Evolutionary conservation across 2,113 vertebrate genomes (phyloP).

Genomic region (Hiodon tergisus): DNA sequence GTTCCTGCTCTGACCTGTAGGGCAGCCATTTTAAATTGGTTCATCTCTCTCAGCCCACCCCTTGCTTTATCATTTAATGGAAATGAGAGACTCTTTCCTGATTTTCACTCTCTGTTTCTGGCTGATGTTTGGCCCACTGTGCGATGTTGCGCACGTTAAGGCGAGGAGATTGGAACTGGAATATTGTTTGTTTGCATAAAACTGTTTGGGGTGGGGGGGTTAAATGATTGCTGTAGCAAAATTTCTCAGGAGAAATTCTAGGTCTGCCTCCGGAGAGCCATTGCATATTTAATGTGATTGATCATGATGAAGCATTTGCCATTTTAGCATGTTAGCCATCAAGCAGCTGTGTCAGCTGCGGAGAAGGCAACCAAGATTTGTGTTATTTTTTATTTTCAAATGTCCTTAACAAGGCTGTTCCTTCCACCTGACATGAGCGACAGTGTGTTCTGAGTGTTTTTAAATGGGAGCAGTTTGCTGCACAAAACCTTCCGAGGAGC

Average conservation of each 20-base stretch:
- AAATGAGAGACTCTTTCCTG: slow-evolving; percentile 13
- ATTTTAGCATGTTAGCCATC: neutral
- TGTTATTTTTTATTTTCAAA: neutral
- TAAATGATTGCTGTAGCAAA: slow-evolving; percentile 5
- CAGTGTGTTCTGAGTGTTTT: neutral
- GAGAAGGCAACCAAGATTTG: neutral
- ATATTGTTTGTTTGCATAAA: slow-evolving; percentile 9
- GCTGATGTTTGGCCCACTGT: neutral
- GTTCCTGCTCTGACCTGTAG: neutral
- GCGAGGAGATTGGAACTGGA: slow-evolving; percentile 8
- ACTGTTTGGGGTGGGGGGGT: neutral
- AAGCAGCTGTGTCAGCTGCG: neutral
- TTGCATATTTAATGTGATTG: slow-evolving; percentile 15
- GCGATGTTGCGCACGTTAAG: neutral
- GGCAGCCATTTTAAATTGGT: slow-evolving; percentile 11
- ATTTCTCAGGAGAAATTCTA: slow-evolving; percentile 10
- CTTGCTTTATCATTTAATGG: slow-evolving; percentile 22
- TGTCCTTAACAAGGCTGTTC: neutral
- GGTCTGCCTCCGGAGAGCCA: neutral
- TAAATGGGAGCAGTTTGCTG: neutral
- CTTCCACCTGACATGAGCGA: neutral
- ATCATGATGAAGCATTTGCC: neutral
- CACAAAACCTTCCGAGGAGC: neutral
- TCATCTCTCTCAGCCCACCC: neutral
- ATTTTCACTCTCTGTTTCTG: neutral